Conservation (phyloP, 2,888 invertebrate species). For the Cerastis rubricosa region DNA sequence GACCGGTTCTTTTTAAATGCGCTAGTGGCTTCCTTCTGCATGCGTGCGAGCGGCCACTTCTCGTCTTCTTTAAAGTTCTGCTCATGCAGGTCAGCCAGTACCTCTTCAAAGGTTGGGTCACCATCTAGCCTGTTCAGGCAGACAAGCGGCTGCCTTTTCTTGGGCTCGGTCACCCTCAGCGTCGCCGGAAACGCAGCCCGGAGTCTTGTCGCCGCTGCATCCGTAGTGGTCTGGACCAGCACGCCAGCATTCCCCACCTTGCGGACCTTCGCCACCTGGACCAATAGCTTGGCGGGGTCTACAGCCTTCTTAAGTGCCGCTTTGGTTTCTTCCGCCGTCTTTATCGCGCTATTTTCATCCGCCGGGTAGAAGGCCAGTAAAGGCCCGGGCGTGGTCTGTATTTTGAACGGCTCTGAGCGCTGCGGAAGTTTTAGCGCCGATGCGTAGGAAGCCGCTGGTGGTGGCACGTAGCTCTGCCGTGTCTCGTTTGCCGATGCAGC, state of each 20-base stretch:
- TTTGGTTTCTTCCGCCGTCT: conserved; percentile 36
- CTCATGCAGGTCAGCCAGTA: rapidly evolving
- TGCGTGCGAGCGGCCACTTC: background rate
- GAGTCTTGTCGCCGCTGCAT: rapidly evolving
- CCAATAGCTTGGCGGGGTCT: rapidly evolving
- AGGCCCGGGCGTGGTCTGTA: rapidly evolving
- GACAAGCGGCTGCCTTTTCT: rapidly evolving
- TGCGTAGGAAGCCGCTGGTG: rapidly evolving
- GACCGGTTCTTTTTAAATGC: conserved; percentile 30
- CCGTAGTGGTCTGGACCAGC: background rate
- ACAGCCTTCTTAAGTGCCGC: background rate
- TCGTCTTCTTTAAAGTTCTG: background rate
- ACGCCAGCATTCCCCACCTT: background rate
- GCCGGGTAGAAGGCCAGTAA: background rate
- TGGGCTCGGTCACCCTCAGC: background rate
- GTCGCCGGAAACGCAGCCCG: background rate
- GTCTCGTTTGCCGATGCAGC: too few species aligned
- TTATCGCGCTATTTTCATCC: rapidly evolving
- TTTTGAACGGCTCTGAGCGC: rapidly evolving
- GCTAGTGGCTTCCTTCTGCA: background rate
- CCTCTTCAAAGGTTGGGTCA: rapidly evolving
- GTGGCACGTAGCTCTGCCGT: too few species aligned
- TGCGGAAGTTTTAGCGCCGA: background rate
- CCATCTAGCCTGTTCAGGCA: conserved; percentile 9
- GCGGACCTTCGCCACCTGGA: conserved; percentile 8